Evolutionary conservation across 23 tunicate genomes (phyloP), one percentile per base, ranked within the genome.

Genomic region (Diplosoma virens): DNA sequence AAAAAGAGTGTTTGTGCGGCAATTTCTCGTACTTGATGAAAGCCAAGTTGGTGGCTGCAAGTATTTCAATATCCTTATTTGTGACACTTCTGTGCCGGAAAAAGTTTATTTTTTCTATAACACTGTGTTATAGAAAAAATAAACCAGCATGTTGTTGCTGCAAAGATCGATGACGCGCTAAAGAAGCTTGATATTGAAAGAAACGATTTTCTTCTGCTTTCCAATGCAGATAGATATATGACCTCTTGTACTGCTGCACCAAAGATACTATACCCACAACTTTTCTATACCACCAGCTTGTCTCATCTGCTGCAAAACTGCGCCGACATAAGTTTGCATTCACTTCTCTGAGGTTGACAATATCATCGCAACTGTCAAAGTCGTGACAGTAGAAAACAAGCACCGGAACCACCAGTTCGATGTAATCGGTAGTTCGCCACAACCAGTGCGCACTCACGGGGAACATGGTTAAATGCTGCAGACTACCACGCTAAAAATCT

Each of bases 361-460:
- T 27, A 30, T 77, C 82, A 77, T 77, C 66, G 82, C 82, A 77
- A 67, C 82, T 66, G 82, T 77, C 50, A 77, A 77, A 28, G 82
- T 77, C 18, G 82, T 35, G 73, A 77, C 82, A 77, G 77, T 77
- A 52, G 66, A 77, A 25, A 77, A 77, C 82, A 77, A 79, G 79
- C 61, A 14, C 25, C 65, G 65, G 65, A 20, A 23, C 71, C 29
- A 64, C 71, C 33, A 64, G 71, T 64, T 64, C 33, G 29, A 64
- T 17, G 16, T 64, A 34, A 64, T 64, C 71, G 71, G 71, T 7
- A 25, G 76, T 70, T 59, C 65, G 65, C 21, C 14, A 23, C 71
- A 16, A 64, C 71, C 33, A 64, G 71, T 64, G 26, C 33, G 29
- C 26, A 6, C 16, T 64, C 34, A 64, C 29, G 34, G 71, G 71